Conservation (phyloP, 2,797 vertebrate species). For the Siniperca scherzeri region DNA sequence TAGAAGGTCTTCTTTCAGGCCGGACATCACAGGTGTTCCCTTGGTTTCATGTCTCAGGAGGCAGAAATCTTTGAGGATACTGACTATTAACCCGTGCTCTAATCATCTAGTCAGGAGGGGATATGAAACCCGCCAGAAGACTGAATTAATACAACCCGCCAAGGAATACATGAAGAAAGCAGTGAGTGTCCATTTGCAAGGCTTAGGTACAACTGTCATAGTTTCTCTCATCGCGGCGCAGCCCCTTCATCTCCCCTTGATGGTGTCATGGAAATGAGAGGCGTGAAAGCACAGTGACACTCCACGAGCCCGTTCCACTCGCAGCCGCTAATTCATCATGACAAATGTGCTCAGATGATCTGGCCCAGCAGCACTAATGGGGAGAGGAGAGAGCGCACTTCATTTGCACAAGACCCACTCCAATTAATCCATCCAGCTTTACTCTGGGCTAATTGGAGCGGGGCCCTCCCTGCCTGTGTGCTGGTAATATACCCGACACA, state of each 20-base stretch:
- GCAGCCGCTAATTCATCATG: constrained; percentile 86
- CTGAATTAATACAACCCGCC: constrained; percentile 81
- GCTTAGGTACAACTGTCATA: constrained; percentile 86
- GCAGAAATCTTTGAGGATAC: constrained; percentile 81
- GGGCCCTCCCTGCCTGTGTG: constrained; percentile 81
- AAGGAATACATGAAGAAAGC: constrained; percentile 79
- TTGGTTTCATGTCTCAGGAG: constrained; percentile 80
- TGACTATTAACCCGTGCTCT: constrained; percentile 83
- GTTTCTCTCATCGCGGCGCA: constrained; percentile 76
- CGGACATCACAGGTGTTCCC: constrained; percentile 84
- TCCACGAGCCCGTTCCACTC: constrained; percentile 82
- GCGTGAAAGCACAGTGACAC: constrained; percentile 86
- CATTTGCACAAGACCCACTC: constrained; percentile 85
- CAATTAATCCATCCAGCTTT: constrained; percentile 86
- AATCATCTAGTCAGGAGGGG: constrained; percentile 82
- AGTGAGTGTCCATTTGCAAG: constrained; percentile 81
- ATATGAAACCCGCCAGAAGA: constrained; percentile 75
- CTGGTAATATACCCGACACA: constrained; percentile 80
- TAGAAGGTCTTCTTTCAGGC: constrained; percentile 75
- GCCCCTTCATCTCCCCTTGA: constrained; percentile 84
- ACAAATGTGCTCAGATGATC: constrained; percentile 88
- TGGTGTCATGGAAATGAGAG: constrained; percentile 85
- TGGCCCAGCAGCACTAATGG: constrained; percentile 84
- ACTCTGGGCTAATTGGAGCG: constrained; percentile 85
- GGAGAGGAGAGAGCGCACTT: constrained; percentile 82